These are phyloP conservation scores for Laupala kohalensis DNA, from an alignment of 1,140 invertebrate species.

Conservation along the genomic window DNA sequence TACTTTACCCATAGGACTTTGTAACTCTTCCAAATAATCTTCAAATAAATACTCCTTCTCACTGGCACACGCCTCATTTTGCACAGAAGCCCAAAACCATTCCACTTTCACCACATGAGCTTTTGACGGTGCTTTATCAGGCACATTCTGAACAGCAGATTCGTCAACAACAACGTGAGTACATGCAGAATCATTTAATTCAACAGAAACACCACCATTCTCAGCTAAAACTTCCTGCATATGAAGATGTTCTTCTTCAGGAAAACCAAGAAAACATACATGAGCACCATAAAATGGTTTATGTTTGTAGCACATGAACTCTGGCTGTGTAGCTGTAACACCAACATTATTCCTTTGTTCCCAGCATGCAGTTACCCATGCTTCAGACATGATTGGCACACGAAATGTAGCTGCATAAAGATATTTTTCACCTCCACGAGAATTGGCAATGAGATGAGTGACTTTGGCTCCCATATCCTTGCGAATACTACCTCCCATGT, in stretches of 20 bases:
- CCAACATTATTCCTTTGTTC: slow-evolving; percentile 50
- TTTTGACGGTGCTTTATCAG: slow-evolving; percentile 34
- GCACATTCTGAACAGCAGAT: slow-evolving; percentile 49
- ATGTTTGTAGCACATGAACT: slow-evolving; percentile 54
- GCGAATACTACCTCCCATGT: slow-evolving; percentile 87
- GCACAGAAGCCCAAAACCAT: slow-evolving; percentile 96
- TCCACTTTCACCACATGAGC: slow-evolving; percentile 73
- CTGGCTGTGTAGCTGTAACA: slow-evolving; percentile 50
- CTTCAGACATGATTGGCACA: slow-evolving; percentile 71
- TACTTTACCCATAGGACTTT: slow-evolving; percentile 13
- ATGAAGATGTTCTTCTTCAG: slow-evolving; percentile 72
- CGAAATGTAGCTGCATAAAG: slow-evolving; percentile 72
- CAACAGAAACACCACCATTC: slow-evolving; percentile 66
- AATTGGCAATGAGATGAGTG: slow-evolving; percentile 84
- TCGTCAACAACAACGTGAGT: slow-evolving; percentile 83
- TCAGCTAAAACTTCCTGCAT: slow-evolving; percentile 78
- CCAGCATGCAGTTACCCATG: slow-evolving; percentile 83
- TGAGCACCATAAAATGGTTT: slow-evolving; percentile 77
- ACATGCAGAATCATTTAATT: slow-evolving; percentile 63
- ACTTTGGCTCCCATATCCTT: slow-evolving; percentile 76
- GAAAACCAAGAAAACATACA: slow-evolving; percentile 81
- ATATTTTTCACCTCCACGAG: slow-evolving; percentile 77
- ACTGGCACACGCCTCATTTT: slow-evolving; percentile 83
- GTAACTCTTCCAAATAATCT: slow-evolving; percentile 42
- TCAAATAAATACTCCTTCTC: slow-evolving; percentile 79